A percentile compares a stretch with the other conserved stretches of the same genome.
These are phyloP conservation scores for Cyanistes caeruleus DNA, from an alignment of 2,113 vertebrate genomes.

Conservation along the genomic window DNA sequence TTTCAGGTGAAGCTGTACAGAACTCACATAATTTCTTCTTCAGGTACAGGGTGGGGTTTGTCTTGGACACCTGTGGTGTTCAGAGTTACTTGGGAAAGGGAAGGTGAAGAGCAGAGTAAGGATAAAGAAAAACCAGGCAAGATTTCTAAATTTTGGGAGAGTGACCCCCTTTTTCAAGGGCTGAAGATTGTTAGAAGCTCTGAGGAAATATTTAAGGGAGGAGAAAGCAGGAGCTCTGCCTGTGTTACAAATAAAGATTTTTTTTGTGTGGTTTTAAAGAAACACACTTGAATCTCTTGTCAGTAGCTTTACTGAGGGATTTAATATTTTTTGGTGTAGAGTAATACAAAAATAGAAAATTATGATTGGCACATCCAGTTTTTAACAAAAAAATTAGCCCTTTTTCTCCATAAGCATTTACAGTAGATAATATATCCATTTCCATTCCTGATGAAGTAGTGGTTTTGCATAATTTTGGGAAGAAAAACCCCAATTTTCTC, in stretches of 20 bases:
- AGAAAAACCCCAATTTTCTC: fast-evolving
- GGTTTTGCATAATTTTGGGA: background rate
- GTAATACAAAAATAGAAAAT: background rate
- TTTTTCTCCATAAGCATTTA: background rate
- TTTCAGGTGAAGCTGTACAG: background rate
- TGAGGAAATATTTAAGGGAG: background rate
- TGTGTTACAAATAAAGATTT: background rate
- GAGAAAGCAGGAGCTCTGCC: background rate
- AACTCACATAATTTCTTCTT: fast-evolving
- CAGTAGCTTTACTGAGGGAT: background rate
- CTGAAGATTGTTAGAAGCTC: background rate
- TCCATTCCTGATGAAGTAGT: background rate
- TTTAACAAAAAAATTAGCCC: background rate
- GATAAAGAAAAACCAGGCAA: background rate
- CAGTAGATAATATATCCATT: background rate
- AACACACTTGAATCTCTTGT: background rate
- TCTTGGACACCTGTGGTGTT: background rate
- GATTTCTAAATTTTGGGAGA: background rate
- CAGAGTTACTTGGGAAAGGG: no score
- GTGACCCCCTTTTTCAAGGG: background rate
- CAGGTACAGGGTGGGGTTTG: fast-evolving
- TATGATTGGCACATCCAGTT: background rate
- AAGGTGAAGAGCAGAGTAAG: background rate
- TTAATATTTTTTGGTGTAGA: background rate
- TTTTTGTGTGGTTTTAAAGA: background rate